Percentiles rank a stretch among this genome's conserved stretches.
Evolutionary conservation across 2,797 vertebrate species (phyloP).

Genomic region (Eupleurogrammus muticus): DNA sequence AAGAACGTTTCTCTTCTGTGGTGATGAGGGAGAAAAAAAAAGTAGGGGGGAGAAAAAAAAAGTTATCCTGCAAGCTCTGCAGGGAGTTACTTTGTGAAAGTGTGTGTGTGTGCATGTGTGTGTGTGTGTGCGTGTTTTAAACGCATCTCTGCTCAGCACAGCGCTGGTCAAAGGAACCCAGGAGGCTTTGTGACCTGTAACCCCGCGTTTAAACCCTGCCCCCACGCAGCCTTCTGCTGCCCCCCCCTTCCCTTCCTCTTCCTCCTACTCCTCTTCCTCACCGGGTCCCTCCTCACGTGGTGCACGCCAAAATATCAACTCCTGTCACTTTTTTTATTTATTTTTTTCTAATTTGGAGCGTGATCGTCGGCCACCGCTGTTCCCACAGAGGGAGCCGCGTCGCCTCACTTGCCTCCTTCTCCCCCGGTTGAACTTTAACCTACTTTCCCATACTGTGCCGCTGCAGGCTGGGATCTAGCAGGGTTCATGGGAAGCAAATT

Average conservation of each 20-base stretch:
- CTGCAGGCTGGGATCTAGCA: conserved; percentile 26
- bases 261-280: too few species aligned
- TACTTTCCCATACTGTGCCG: conserved; percentile 64
- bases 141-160: conserved; percentile 55
- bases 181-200: conserved; percentile 90
- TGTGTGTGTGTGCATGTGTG: too few species aligned
- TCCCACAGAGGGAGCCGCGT: conserved; percentile 38
- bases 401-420: conserved; percentile 60
- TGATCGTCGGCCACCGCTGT: neutral
- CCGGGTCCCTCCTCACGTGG: conserved; percentile 44
- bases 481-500: conserved; percentile 22
- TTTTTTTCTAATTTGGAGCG: neutral
- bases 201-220: conserved; percentile 80
- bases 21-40: too few species aligned
- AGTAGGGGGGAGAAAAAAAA: neutral
- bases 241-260: too few species aligned
- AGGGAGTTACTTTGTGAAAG: neutral
- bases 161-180: conserved; percentile 81
- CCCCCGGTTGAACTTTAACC: conserved; percentile 78
- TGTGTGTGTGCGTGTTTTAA: too few species aligned
- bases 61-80: neutral
- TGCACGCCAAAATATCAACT: neutral
- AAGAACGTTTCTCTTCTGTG: too few species aligned
- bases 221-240: conserved; percentile 73
- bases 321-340: neutral